These are phyloP conservation scores for Manacus vitellinus DNA, from an alignment of 2,113 vertebrate species.

Conservation along the genomic window DNA sequence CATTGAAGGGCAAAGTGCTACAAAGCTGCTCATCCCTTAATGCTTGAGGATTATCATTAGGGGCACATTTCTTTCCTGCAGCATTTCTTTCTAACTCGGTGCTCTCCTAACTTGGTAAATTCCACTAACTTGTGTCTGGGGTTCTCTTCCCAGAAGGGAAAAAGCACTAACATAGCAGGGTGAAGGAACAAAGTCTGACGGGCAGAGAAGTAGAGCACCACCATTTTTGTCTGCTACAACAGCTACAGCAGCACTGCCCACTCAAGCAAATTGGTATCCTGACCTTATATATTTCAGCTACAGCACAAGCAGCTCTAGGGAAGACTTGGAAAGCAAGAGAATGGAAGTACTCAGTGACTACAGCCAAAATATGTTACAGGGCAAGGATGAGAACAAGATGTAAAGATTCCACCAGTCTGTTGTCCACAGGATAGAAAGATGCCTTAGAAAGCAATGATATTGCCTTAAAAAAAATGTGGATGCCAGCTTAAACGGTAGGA, in stretches of 20 bases:
- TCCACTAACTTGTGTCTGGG: neutral
- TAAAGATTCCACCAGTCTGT: neutral
- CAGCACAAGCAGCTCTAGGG: neutral
- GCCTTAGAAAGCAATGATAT: neutral
- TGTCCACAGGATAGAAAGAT: neutral
- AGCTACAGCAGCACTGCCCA: neutral
- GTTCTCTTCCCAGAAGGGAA: neutral
- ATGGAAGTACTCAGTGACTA: neutral
- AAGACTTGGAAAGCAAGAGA: neutral
- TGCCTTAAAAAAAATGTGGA: neutral
- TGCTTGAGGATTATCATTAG: neutral
- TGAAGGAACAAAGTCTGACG: neutral
- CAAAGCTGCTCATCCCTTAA: neutral
- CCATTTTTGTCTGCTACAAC: neutral
- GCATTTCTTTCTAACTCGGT: neutral
- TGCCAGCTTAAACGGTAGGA: neutral
- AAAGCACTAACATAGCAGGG: neutral
- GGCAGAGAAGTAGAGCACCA: neutral
- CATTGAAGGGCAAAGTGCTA: neutral
- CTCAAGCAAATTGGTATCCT: neutral
- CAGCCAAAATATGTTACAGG: neutral
- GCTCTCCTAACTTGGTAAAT: neutral
- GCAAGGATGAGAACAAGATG: neutral
- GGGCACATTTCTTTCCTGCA: neutral
- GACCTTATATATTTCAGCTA: neutral